A percentile compares a stretch with the other conserved stretches of the same genome.
Conservation (phyloP, 2,888 invertebrate genomes). For the Calameuta pallipes region DNA sequence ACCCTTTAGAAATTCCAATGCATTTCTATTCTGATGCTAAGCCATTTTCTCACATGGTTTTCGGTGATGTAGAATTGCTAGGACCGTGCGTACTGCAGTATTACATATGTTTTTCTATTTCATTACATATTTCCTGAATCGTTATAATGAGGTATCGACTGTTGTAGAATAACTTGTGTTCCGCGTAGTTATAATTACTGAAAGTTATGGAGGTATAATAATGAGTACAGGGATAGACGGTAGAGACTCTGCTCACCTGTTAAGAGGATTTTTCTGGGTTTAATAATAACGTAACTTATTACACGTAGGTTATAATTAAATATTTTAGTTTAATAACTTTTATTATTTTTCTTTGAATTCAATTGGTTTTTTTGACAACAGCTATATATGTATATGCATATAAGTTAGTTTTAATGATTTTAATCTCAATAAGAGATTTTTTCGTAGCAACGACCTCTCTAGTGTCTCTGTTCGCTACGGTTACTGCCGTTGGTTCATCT, state of each 20-base stretch:
- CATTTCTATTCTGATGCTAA: no score
- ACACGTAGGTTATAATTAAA: neutral
- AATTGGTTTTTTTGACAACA: neutral
- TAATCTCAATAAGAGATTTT: neutral
- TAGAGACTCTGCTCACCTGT: neutral
- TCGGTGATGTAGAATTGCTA: no score
- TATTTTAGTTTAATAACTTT: neutral
- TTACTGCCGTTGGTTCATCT: neutral
- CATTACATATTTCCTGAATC: neutral
- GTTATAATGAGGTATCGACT: neutral
- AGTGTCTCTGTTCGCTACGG: neutral
- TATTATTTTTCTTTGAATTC: neutral
- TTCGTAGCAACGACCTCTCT: neutral
- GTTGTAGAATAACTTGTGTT: neutral
- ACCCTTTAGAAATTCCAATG: no score
- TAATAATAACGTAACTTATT: neutral
- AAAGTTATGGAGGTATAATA: neutral
- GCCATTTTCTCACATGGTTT: no score
- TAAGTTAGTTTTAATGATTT: neutral
- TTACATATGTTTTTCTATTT: neutral
- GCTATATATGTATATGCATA: neutral
- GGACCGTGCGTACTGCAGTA: neutral
- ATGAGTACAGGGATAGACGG: neutral
- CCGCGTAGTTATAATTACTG: neutral
- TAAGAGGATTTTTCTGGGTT: neutral